These are phyloP conservation scores for Macrobrachium nipponense DNA, from an alignment of 1,140 invertebrate genomes.

Conservation along the genomic window DNA sequence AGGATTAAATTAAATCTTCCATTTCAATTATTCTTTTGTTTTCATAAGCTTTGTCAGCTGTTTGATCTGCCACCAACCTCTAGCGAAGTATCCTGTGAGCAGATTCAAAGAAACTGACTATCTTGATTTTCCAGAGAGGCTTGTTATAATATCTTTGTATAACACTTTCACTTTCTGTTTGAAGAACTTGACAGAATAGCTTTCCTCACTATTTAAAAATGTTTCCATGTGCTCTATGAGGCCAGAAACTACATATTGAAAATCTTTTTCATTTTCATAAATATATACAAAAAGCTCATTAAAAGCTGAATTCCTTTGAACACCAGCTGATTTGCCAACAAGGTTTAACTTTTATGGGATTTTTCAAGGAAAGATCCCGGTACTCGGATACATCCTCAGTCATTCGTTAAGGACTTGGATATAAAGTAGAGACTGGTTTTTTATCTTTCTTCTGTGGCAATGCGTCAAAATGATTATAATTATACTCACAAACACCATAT, in stretches of 20 bases:
- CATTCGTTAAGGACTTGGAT: too few relatives aligned
- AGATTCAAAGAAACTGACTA: background rate
- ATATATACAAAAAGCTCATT: background rate
- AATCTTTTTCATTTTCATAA: slow-evolving; percentile 30
- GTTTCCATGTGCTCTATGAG: background rate
- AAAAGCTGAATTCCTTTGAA: background rate
- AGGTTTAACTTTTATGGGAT: background rate
- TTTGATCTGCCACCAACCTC: background rate
- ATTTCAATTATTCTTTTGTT: slow-evolving; percentile 13
- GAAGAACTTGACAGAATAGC: background rate
- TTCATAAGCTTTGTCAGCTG: background rate
- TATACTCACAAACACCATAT: too few relatives aligned
- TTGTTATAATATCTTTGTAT: slow-evolving; percentile 21
- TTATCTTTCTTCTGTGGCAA: too few relatives aligned
- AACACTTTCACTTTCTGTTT: background rate
- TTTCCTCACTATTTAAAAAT: background rate
- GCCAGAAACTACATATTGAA: background rate
- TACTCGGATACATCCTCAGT: too few relatives aligned
- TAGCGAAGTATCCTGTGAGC: background rate
- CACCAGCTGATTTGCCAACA: slow-evolving; percentile 15
- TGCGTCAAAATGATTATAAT: too few relatives aligned
- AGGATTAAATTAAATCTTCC: background rate
- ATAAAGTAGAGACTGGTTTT: too few relatives aligned
- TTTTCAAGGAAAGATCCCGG: too few relatives aligned
- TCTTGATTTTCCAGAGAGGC: slow-evolving; percentile 3